Evolutionary conservation across 2,797 vertebrate species (phyloP), one percentile per base, ranked within the genome.

Genomic region (Hoplostethus mediterraneus): DNA sequence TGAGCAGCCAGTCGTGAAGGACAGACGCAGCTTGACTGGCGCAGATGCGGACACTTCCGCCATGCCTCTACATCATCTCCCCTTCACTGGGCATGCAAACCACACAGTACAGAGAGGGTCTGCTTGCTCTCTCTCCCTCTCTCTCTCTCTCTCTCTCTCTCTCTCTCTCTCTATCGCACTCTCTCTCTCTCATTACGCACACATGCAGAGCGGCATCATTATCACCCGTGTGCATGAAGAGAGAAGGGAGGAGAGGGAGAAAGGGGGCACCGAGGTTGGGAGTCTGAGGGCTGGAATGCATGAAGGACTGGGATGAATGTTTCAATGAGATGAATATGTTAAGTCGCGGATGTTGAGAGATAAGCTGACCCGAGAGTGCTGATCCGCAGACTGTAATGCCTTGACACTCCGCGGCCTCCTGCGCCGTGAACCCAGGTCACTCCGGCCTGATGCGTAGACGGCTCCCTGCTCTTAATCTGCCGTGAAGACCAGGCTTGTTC

Each of bases 1-100:
- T 87, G 93, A 82, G 95, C 96, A 96, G 94, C 79, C 95, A 96
- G 89, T 95, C 82, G 88, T 99, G 97, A 98, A 98, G 97, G 97
- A 95, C 95, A 89, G 91, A 89, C 90, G 8, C 88, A 92, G 92
- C 92, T 92, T 93, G 91, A 90, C 93, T 95, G 94, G 95, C 95
- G 95, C 94, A 92, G 91, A 96, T 94, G 94, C 93, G 94, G 95
- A 95, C 94, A 93, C 94, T 94, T 94, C 92, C 92, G 90, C 75
- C 10, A 80, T 59, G 90, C 94, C 94, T 96, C 94, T 98, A 96
- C 85, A 98, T 99, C 97, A 98, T 98, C 94, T 96, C 87, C 95
- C 96, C 95, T 97, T 95, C 92, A 60, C 66, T 97, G 95, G 95
- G 93, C 93, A 95, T 93, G 82, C 93, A 94, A 93, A 90, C 90